These are phyloP conservation scores for Clarias fuscus DNA, from an alignment of 2,797 vertebrate genomes.

Conservation along the genomic window DNA sequence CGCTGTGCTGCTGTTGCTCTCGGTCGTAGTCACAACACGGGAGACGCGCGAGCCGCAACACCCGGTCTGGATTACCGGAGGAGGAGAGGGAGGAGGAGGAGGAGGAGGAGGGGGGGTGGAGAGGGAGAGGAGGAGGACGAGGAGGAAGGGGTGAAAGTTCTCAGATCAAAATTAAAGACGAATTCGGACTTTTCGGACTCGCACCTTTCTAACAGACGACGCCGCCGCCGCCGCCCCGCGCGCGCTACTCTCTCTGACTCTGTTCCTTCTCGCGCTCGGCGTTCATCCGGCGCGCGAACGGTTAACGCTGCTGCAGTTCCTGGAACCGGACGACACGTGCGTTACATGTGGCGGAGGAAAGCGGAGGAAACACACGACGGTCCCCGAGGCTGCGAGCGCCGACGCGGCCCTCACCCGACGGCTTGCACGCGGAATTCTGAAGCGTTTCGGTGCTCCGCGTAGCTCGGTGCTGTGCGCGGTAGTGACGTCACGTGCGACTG, in stretches of 20 bases:
- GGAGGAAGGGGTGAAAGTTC: no score
- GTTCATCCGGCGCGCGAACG: conserved; percentile 21
- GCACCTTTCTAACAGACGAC: no score
- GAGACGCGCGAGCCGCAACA: conserved; percentile 60
- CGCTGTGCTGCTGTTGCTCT: conserved; percentile 70
- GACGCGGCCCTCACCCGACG: no score
- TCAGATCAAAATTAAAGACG: no score
- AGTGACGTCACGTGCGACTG: conserved; percentile 51
- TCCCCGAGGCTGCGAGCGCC: no score
- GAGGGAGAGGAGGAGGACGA: no score
- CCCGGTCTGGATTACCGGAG: conserved; percentile 55
- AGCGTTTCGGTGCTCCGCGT: background rate
- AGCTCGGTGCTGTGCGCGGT: conserved; percentile 3
- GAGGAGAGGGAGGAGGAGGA: no score
- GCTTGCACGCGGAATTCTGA: conserved; percentile 2
- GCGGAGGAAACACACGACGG: background rate
- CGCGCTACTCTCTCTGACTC: no score
- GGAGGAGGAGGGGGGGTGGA: no score
- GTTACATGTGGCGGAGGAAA: conserved; percentile 61
- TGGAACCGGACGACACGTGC: conserved; percentile 67
- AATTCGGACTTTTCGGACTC: no score
- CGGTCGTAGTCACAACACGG: conserved; percentile 73
- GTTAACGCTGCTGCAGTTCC: conserved; percentile 61
- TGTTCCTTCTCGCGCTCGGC: no score
- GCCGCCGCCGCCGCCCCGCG: no score